Base-by-base conservation (phyloP, 2,888 invertebrate genomes). In the Micoletzkya japonica region DNA sequence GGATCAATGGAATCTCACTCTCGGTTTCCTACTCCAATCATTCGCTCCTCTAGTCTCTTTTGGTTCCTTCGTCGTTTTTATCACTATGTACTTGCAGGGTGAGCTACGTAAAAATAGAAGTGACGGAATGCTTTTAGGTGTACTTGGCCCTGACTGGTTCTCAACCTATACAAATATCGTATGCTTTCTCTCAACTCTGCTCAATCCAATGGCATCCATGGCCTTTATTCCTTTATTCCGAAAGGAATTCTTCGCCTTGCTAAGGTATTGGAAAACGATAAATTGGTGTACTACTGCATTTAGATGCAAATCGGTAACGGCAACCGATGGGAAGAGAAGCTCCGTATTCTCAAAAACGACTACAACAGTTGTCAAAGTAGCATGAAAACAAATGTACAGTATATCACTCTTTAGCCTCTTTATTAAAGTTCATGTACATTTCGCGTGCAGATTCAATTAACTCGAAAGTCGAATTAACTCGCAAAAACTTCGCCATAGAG, bases 21-120 rank as follows among this genome's bases (percentile, higher is more conserved):
- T 66, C 26, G 64, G 64, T 10, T 66, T 66, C n/a, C 64, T 66
- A 2, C 54, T 66, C 0, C 64, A 66, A 54, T 66, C 64, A 4
- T 52, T 66, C 54, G 64, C 64, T 1, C 64, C 64, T 4, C 28
- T 66, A 6, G 30, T 52, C 30, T 66, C 64, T 4, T 66, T 66
- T 54, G 64, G 64, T 2, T 54, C 64, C 1, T 66, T 54, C 28
- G 20, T 66, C 30, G 64, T 66, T 10, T 66, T 66, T 28, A 66
- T 66, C 30, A 28, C 39, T 1, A 30, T 66, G 2, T 66, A 66
- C 28, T 54, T 66, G 17, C n/a, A 66, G 10, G 64, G 64, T 66
- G 6, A 2, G 36, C 36, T 10, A 4, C n/a, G 0, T n/a, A 4
- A 6, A 4, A 2, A 4, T 17, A 36, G 20, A 37, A 6, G 4